These are phyloP conservation scores for Drosophila subobscura DNA, from an alignment of 1,140 invertebrate species.

Conservation along the genomic window DNA sequence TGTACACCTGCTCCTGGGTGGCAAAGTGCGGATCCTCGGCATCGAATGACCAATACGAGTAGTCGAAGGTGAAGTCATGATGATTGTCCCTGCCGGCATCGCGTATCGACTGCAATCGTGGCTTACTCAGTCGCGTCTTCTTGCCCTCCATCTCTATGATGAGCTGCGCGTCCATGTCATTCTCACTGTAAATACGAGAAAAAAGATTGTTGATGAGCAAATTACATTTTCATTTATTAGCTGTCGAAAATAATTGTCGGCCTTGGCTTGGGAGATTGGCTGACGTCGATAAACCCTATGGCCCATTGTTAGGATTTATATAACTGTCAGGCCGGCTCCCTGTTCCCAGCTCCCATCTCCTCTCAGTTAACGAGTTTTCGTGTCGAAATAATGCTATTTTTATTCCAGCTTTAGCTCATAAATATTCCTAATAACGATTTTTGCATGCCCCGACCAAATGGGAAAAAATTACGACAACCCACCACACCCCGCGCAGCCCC, in stretches of 20 bases:
- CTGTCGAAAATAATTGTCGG: slow-evolving; percentile 7
- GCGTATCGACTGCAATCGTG: slow-evolving; percentile 85
- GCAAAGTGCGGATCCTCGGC: slow-evolving; percentile 89
- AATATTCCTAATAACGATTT: slow-evolving; percentile 59
- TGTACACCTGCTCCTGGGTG: slow-evolving; percentile 92
- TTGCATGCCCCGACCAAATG: slow-evolving; percentile 46
- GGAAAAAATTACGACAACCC: slow-evolving; percentile 12
- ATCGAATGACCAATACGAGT: slow-evolving; percentile 95
- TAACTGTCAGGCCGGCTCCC: slow-evolving; percentile 16
- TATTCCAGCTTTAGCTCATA: slow-evolving; percentile 23
- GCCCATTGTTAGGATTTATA: slow-evolving; percentile 43
- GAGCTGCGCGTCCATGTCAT: slow-evolving; percentile 91
- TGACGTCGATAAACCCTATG: not conserved
- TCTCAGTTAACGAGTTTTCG: slow-evolving; percentile 17
- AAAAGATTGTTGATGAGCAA: not conserved
- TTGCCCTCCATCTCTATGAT: slow-evolving; percentile 95
- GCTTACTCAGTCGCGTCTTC: slow-evolving; percentile 92
- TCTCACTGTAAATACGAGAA: slow-evolving; percentile 86
- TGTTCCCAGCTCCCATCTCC: slow-evolving; percentile 3
- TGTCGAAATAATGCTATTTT: slow-evolving; percentile 38
- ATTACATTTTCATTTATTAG: slow-evolving; percentile 20
- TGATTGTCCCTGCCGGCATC: slow-evolving; percentile 87
- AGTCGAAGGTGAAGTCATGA: slow-evolving; percentile 97
- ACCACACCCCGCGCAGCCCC: no score
- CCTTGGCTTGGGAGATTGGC: not conserved